Percentiles rank a stretch among this genome's conserved stretches.
Evolutionary conservation across 2,113 vertebrate genomes (phyloP).

Genomic region (Eulemur rufifrons): DNA sequence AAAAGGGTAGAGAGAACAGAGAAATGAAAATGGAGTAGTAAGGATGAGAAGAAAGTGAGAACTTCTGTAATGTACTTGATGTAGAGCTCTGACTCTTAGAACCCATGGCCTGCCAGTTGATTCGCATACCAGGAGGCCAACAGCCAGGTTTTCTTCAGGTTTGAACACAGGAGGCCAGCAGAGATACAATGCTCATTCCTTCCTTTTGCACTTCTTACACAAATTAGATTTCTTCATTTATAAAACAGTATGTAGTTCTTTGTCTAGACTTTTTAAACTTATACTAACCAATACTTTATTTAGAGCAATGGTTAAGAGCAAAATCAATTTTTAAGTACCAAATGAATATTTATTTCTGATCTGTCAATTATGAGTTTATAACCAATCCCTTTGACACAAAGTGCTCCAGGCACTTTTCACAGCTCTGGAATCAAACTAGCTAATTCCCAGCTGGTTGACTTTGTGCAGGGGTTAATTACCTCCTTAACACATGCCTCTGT

Average conservation of each 20-base stretch:
- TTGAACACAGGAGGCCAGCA: not conserved
- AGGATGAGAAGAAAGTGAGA: not conserved
- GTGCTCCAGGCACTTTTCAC: not conserved
- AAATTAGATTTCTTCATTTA: not conserved
- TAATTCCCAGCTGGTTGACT: not conserved
- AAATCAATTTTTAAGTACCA: constrained; percentile 29
- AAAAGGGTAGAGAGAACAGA: not conserved
- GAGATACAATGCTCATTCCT: not conserved
- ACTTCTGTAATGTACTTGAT: not conserved
- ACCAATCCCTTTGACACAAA: not conserved
- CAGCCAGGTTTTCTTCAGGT: not conserved
- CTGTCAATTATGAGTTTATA: constrained; percentile 18
- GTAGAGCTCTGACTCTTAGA: not conserved
- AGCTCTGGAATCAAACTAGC: not conserved
- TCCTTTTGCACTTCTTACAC: not conserved
- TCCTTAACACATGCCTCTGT: not conserved
- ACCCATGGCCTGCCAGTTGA: not conserved
- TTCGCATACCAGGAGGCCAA: not conserved
- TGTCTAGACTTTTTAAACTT: not conserved
- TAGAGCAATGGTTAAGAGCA: not conserved
- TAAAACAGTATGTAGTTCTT: not conserved
- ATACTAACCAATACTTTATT: not conserved
- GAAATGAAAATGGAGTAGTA: not conserved
- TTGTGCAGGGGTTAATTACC: not conserved
- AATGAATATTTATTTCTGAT: not conserved